These are phyloP conservation scores for Loxodonta africana DNA, from an alignment of 2,113 vertebrate genomes.

Conservation along the genomic window DNA sequence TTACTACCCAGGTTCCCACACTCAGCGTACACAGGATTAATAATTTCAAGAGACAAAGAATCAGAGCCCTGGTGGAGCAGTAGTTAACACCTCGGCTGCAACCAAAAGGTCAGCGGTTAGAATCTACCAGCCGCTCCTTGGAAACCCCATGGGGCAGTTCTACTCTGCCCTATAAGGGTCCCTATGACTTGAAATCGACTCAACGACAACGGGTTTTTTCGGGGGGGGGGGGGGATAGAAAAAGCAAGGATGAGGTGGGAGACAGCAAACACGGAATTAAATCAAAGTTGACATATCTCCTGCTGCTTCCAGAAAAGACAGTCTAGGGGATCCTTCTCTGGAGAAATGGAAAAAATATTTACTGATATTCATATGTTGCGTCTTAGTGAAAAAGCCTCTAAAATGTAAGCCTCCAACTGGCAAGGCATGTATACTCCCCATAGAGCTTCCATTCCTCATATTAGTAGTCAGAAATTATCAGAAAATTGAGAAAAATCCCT, in stretches of 20 bases:
- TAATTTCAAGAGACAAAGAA: background rate
- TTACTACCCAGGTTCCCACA: background rate
- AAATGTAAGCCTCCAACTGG: background rate
- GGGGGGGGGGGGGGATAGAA: background rate
- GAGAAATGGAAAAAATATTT: background rate
- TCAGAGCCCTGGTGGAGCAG: background rate
- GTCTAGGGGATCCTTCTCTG: background rate
- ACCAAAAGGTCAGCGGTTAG: no score
- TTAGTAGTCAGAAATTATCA: background rate
- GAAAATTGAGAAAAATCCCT: background rate
- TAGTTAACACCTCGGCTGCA: no score
- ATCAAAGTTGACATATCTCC: background rate
- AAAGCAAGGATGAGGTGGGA: background rate
- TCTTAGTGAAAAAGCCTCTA: background rate
- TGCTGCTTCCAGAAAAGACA: background rate
- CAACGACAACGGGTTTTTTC: no score
- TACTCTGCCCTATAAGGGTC: no score
- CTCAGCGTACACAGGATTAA: background rate
- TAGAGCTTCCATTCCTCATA: background rate
- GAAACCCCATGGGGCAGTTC: no score
- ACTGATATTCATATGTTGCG: rapidly evolving
- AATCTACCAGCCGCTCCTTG: no score
- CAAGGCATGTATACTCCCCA: background rate
- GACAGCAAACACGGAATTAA: background rate
- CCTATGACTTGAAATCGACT: no score